These are phyloP conservation scores for Drosophila emarginata DNA, from an alignment of 2,888 invertebrate genomes.

Conservation along the genomic window DNA sequence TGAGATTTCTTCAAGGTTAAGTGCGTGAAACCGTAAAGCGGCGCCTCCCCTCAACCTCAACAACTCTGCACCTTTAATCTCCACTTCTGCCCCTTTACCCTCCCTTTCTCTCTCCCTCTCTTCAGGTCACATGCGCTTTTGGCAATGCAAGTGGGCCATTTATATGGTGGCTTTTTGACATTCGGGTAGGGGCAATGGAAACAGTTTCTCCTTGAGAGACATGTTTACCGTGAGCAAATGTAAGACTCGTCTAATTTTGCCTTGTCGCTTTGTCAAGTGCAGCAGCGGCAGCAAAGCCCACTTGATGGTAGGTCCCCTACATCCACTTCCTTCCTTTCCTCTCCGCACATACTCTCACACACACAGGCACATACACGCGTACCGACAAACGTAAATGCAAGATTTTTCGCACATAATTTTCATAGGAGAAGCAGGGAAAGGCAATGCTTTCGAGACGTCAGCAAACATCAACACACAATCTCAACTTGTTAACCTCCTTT, in stretches of 20 bases:
- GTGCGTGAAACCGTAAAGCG: background rate
- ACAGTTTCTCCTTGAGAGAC: conserved; percentile 69
- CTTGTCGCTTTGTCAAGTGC: conserved; percentile 38
- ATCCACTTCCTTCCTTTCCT: background rate
- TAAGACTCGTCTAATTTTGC: conserved; percentile 46
- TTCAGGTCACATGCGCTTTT: conserved; percentile 24
- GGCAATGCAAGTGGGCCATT: conserved; percentile 60
- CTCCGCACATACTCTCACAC: background rate
- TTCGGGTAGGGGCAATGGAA: conserved; percentile 38
- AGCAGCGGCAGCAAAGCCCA: conserved; percentile 54
- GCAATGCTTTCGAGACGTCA: conserved; percentile 32
- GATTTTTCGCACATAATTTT: conserved; percentile 55
- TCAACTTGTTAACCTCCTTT: conserved; percentile 74
- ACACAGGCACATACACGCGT: background rate
- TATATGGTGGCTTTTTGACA: conserved; percentile 49
- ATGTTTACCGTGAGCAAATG: conserved; percentile 63
- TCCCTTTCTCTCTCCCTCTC: background rate
- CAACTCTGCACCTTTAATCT: background rate
- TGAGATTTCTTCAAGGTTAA: conserved; percentile 10
- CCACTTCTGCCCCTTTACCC: background rate
- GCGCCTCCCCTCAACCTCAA: background rate
- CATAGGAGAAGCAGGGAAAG: conserved; percentile 17
- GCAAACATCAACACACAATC: conserved; percentile 46
- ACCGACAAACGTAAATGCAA: conserved; percentile 25
- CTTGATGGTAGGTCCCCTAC: conserved; percentile 52